Percentiles rank a stretch among this genome's conserved stretches.
These are phyloP conservation scores for Elephas maximus DNA, from an alignment of 2,113 vertebrate genomes.

Conservation along the genomic window DNA sequence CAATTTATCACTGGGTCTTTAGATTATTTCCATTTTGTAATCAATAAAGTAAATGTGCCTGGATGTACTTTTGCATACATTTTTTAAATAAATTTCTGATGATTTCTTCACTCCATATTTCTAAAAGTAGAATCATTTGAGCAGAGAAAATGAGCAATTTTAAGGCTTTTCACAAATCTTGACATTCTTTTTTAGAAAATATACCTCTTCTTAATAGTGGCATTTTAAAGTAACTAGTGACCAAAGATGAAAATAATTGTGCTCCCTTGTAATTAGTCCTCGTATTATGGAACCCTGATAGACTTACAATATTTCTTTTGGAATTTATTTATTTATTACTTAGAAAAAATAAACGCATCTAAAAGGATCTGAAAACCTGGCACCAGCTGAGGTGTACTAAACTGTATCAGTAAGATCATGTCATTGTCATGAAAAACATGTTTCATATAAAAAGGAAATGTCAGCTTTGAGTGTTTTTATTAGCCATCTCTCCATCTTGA, in stretches of 20 bases:
- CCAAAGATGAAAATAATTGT: not conserved
- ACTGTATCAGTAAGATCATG: slow-evolving; percentile 74
- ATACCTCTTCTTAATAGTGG: not conserved
- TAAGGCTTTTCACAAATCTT: not conserved
- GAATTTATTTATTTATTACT: not conserved
- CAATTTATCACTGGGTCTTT: not conserved
- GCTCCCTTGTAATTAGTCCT: not conserved
- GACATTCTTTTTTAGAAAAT: not conserved
- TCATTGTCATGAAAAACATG: slow-evolving; percentile 81
- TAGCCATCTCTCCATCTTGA: slow-evolving; percentile 74
- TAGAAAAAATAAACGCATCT: slow-evolving; percentile 61
- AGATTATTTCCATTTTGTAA: slow-evolving; percentile 23
- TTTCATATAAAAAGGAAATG: slow-evolving; percentile 88
- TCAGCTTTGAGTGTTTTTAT: slow-evolving; percentile 84
- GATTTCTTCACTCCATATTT: slow-evolving; percentile 3
- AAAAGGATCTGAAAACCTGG: slow-evolving; percentile 76
- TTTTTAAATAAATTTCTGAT: not conserved
- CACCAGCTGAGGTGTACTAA: slow-evolving; percentile 73
- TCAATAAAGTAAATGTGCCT: not conserved
- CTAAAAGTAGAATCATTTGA: not conserved
- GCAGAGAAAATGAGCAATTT: not conserved
- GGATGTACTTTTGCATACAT: not conserved
- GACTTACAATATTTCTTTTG: not conserved
- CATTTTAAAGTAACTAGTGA: not conserved
- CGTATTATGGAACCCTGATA: not conserved